phyloP scores from a whole-genome alignment of 2,113 vertebrate species.

The Lutjanus erythropterus region DNA sequence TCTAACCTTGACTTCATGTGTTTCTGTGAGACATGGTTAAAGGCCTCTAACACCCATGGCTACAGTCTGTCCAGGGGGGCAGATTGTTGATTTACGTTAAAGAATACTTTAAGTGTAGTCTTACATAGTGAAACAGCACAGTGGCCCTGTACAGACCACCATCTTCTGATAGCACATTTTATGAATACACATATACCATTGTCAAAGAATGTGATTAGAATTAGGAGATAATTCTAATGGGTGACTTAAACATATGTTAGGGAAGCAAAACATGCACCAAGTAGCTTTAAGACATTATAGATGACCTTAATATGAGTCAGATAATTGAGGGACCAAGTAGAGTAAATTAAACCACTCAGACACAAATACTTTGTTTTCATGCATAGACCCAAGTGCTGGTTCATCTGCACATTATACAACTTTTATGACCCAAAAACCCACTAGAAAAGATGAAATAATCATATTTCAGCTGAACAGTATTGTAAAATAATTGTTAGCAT shows the following conservation, averaged over 20 bases:
- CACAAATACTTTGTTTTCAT: neutral
- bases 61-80: too few species aligned
- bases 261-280: neutral
- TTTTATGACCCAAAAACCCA: neutral
- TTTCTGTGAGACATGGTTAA: neutral
- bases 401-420: neutral
- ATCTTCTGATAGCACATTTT: neutral
- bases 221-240: neutral
- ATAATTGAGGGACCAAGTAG: neutral
- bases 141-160: neutral
- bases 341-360: neutral
- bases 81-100: neutral
- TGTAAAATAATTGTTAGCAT: neutral
- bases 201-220: neutral
- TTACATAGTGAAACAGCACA: neutral
- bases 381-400: neutral
- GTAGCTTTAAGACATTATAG: neutral
- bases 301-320: neutral
- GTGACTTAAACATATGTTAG: too few species aligned
- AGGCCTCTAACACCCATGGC: neutral
- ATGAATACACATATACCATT: neutral
- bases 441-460: neutral
- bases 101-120: neutral
- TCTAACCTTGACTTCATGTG: neutral
- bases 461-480: neutral